Base-by-base conservation (phyloP, 2,113 vertebrate species). In the Dasypus novemcinctus region DNA sequence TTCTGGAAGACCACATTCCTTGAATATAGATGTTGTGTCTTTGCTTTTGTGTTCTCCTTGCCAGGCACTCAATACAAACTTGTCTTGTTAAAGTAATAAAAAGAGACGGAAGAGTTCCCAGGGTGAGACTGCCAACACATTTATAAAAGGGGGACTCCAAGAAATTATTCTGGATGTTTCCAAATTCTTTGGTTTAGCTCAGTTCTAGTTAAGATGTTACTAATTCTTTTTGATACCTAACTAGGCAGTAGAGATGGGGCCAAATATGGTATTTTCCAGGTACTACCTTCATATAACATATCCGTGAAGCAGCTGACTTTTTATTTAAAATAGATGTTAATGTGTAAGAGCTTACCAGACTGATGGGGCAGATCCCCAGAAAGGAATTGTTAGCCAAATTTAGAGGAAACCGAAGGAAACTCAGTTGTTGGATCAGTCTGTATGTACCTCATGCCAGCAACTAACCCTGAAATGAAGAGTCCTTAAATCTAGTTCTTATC, bases 141-240 rank as follows among this genome's bases (percentile, higher is more conserved):
- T 93, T 83, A 27, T 72, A 83, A 88, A 95, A 18, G 29, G 83
- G 4, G 23, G 21, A 12, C n/a, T n/a, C 25, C 21, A 80, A 36
- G 61, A 91, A 91, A 75, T 93, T 90, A 66, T 96, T 93, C 5
- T 64, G 81, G 14, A 36, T 80, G 38, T 90, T 94, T 93, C 4
- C 33, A 86, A 78, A 88, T 38, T 75, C 49, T 87, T 79, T 74
- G 41, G 23, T 96, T 25, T 95, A 43, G 38, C 43, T 88, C 71
- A 33, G 46, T 89, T 89, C 49, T 78, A 10, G 1, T 29, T 94
- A 54, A 41, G 25, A n/a, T 76, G 43, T 90, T 78, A 25, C 80
- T n/a, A n/a, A 33, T 52, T 78, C 43, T 88, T 95, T 66, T 31
- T 74, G 6, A 25, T 92, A 68, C 7, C 31, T 90, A 79, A 87